Evolutionary conservation across 2,888 invertebrate genomes (phyloP), one percentile per base, ranked within the genome.

Genomic region (Auanema freiburgensis): DNA sequence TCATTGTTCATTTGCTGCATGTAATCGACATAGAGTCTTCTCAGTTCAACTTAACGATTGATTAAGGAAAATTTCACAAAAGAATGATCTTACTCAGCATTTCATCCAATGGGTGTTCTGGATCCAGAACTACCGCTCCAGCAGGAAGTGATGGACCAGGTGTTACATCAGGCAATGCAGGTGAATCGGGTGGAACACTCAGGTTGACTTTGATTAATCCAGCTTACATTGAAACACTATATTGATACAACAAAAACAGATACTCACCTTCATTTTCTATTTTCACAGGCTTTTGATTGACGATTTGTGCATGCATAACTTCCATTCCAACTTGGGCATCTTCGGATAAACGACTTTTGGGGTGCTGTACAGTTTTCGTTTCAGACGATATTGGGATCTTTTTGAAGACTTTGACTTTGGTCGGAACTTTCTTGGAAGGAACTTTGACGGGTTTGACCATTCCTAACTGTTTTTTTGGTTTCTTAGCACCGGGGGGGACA

Each of bases 401-500:
- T 78, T 62, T 75, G 75, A 52, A 23, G 23, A 23, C 52, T 54
- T 23, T 33, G n/a, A 54, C 18, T 14, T 54, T 33, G 1, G 54
- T 40, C 21, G 23, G 24, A 25, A 46, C 21, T 21, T 46, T 46
- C 8, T 33, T 33, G 33, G 33, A 33, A 33, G 33, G 33, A 33
- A 33, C 8, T 33, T 33, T 33, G 4, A 33, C 49, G 6, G 49
- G 4, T 0, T 44, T 25, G 14, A 23, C n/a, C 18, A 50, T 18
- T 25, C 57, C 63, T 42, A 21, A n/a, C 23, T 57, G 49, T 51
- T 65, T 66, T 63, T 66, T 70, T 4, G 56, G 12, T 46, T 72
- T 75, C 56, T 72, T 75, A 24, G 14, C 50, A 11, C 62, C 52
- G 1, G 64, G 59, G 2, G 75, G 75, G 11, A 63, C 41, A 44